Percentiles rank a stretch among this genome's conserved stretches.
phyloP scores from a whole-genome alignment of 1,140 invertebrate species.

The Rhyzopertha dominica region DNA sequence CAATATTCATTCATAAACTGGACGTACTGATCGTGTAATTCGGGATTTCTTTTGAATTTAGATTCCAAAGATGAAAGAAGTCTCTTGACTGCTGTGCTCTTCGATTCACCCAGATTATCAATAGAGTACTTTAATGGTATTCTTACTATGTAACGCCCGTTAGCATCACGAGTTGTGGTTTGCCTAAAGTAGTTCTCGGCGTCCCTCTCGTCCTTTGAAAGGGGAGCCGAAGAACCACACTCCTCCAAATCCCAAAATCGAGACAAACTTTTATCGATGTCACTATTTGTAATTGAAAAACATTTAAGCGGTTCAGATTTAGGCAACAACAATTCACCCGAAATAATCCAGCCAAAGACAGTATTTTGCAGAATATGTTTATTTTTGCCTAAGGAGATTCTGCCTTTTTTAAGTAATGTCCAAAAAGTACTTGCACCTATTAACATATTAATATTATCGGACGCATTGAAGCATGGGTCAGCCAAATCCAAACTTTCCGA shows the following conservation, averaged over 20 bases:
- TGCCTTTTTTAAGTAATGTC: background rate
- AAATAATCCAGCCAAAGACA: background rate
- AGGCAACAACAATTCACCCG: background rate
- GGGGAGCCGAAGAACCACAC: background rate
- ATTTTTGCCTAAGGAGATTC: background rate
- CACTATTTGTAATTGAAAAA: background rate
- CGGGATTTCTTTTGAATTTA: background rate
- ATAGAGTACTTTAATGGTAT: background rate
- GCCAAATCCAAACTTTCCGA: background rate
- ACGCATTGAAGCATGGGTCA: background rate
- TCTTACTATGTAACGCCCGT: background rate
- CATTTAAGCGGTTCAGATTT: background rate
- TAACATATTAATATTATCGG: background rate
- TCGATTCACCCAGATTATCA: background rate
- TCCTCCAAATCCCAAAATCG: background rate
- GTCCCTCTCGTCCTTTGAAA: background rate
- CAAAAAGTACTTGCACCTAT: slow-evolving; percentile 1
- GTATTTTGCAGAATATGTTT: background rate
- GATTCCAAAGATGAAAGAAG: background rate
- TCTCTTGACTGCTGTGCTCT: background rate
- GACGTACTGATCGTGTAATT: background rate
- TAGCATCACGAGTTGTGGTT: background rate
- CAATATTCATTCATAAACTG: slow-evolving; percentile 6
- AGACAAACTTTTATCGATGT: background rate
- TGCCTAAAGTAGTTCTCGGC: background rate